These are phyloP conservation scores for Heteromormyrus szaboi DNA, from an alignment of 2,797 vertebrate species.

Conservation along the genomic window DNA sequence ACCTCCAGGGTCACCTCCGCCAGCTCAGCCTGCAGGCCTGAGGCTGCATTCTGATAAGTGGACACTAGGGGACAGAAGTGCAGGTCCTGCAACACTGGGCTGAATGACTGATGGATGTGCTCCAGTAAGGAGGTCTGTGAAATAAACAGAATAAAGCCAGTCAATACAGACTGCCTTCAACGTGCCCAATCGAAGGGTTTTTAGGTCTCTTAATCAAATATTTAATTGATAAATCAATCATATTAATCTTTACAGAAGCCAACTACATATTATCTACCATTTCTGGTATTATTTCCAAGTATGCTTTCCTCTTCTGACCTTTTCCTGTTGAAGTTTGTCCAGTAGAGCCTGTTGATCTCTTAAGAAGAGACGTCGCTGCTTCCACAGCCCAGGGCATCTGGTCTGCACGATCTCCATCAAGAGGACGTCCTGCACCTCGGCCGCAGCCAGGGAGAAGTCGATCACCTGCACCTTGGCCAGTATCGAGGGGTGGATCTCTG, in stretches of 20 bases:
- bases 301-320: constrained; percentile 52
- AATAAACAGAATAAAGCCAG: constrained; percentile 5
- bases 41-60: constrained; percentile 36
- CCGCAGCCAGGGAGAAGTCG: constrained; percentile 63
- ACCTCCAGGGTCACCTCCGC: constrained; percentile 35
- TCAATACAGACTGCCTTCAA: background rate
- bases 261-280: background rate
- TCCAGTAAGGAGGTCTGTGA: constrained; percentile 54
- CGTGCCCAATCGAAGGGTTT: background rate
- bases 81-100: constrained; percentile 42
- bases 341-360: constrained; percentile 49
- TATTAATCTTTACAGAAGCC: constrained; percentile 1
- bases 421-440: constrained; percentile 64
- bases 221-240: background rate
- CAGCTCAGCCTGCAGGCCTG: constrained; percentile 42
- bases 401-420: constrained; percentile 60
- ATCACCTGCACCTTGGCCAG: constrained; percentile 62
- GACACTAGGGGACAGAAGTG: constrained; percentile 37
- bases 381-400: constrained; percentile 53
- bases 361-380: constrained; percentile 45
- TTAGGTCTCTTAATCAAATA: background rate
- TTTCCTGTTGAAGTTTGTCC: constrained; percentile 46
- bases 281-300: background rate
- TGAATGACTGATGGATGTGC: constrained; percentile 41
- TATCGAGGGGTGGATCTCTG: constrained; percentile 62